A percentile compares a stretch with the other conserved stretches of the same genome.
Conservation (phyloP, 2,797 vertebrate genomes). For the Rhynchonycteris naso region DNA sequence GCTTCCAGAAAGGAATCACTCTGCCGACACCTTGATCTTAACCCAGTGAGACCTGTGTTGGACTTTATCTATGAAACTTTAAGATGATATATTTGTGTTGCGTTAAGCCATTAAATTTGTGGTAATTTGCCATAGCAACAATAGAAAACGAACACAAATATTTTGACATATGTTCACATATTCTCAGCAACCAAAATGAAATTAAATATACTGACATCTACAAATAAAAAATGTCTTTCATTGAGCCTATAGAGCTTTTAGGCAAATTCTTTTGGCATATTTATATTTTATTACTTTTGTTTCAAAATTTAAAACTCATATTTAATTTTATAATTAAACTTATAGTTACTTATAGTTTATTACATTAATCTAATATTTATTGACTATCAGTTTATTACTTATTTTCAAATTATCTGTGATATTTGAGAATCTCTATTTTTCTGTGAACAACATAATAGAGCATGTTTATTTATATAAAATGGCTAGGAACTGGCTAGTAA, state of each 20-base stretch:
- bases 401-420: background rate
- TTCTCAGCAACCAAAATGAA: background rate
- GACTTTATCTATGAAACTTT: background rate
- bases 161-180: background rate
- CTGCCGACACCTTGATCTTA: background rate
- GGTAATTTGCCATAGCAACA: conserved; percentile 1
- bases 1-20: background rate
- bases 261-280: background rate
- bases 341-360: background rate
- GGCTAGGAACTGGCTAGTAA: background rate
- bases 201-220: background rate
- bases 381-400: background rate
- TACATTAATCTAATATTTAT: background rate
- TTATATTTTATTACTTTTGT: background rate
- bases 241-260: background rate
- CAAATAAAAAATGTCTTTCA: background rate
- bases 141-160: background rate
- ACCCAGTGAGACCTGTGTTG: background rate
- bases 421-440: background rate
- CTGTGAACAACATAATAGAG: too few species aligned
- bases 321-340: background rate
- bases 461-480: background rate
- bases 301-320: background rate
- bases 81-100: background rate
- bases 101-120: background rate